Evolutionary conservation across 2,888 invertebrate genomes (phyloP), one percentile per base, ranked within the genome.

Genomic region (Orchesellides sinensis): DNA sequence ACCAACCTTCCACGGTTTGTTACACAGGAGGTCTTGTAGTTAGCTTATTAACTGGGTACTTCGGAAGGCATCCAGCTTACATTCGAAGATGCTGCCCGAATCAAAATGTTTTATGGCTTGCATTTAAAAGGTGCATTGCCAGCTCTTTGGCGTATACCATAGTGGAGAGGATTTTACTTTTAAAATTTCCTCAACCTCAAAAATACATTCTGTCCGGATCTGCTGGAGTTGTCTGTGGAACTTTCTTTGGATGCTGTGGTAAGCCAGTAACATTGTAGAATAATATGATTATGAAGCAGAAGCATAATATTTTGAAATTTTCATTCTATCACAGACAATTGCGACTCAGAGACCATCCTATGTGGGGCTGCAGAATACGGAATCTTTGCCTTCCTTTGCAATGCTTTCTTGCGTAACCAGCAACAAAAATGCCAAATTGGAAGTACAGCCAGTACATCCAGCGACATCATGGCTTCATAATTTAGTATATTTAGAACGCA

Each of bases 1-100:
- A 40, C n/a, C n/a, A n/a, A n/a, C n/a, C n/a, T n/a, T n/a, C n/a
- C n/a, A 40, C 2, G 40, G 10, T 40, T 40, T 10, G 40, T 40
- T 5, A 10, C 0, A 14, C 25, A 79, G 79, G 79, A 14, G 79
- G 79, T 1, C 25, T 79, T 6, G 19, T 70, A 2, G 52, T 32
- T 8, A 70, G 79, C 19, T 47, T 59, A 8, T 14, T 79, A 12
- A 72, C 72, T 10, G 79, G 79, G 4, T 72, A 72, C 19, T 80
- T 70, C 35, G 47, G 54, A 8, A 35, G 21, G n/a, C 65, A 23
- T 8, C 25, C 63, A 6, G 17, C n/a, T 56, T 45, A 29, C 2
- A 8, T 14, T 17, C 17, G 32, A 25, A 32, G 45, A 25, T 35
- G 25, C 8, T 4, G 12, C 10, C 10, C 27, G 5, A 21, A 63